Base-by-base conservation (phyloP, 2,797 vertebrate species). In the Pogoniulus pusillus region DNA sequence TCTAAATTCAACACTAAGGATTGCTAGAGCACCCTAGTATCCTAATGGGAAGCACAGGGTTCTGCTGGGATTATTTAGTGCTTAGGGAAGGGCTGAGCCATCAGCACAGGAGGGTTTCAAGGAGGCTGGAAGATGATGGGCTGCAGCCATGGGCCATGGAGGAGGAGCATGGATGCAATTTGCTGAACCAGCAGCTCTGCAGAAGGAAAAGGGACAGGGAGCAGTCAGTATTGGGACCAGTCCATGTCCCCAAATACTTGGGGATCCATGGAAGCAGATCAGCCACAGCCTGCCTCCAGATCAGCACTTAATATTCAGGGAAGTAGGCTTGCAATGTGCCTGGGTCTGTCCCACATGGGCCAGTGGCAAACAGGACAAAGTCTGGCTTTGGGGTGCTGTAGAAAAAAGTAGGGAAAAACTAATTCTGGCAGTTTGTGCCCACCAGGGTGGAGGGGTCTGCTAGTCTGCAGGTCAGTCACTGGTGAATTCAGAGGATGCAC, bases 291-390 rank as follows among this genome's bases (percentile, higher is more conserved):
- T 55, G 58, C 14, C 47, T 57, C 18, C 3, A 1, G 20, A 26
- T 49, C 9, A 1, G 4, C 4, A 2, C 7, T 43, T 1, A 2
- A 4, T 5, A 23, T 10, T 17, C 0, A 1, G 51, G 39, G 39
- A 41, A 11, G 7, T 24, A 70, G 29, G 12, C 2, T 49, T 17
- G 57, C 19, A n/a, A 39, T 3, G 34, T 10, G 1, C 24, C 65
- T 0, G 0, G 14, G 10, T 22, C 53, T 34, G 22, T 22, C 24
- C 24, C 45, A 49, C 5, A 1, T 0, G 24, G 22, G 18, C 30
- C 3, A 3, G 45, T 17, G 2, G 35, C 24, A 55, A 55, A 30
- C 0, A 1, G 35, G 37, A 20, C 39, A 27, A n/a, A 51, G 45
- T 6, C 66, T 57, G 84, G 11, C 9, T 83, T 90, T 66, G 53